Percentiles rank a stretch among this genome's conserved stretches.
Conservation (phyloP, 2,113 vertebrate genomes). For the Noturus placidus region DNA sequence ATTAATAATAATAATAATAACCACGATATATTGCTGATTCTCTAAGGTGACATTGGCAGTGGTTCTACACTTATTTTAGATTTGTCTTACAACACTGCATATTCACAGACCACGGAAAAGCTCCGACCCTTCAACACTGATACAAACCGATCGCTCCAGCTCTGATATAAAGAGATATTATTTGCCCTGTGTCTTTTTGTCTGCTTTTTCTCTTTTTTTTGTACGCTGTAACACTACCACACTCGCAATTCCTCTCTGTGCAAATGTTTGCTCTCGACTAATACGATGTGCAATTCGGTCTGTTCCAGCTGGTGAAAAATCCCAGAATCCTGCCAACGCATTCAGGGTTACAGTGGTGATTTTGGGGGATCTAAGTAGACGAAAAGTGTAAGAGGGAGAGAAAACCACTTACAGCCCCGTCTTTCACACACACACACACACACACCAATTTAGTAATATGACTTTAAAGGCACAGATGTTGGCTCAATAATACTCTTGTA, state of each 20-base stretch:
- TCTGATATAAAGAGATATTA: conserved; percentile 57
- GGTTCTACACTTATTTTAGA: neutral
- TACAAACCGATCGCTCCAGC: conserved; percentile 24
- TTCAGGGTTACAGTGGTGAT: conserved; percentile 52
- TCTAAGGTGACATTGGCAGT: conserved; percentile 85
- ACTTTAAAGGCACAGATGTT: conserved; percentile 29
- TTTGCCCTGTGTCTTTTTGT: conserved; percentile 64
- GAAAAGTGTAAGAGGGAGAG: conserved; percentile 59
- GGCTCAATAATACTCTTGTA: conserved; percentile 32
- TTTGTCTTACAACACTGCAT: neutral
- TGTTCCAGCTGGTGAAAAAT: conserved; percentile 60
- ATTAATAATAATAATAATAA: conserved; percentile 67
- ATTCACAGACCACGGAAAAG: neutral
- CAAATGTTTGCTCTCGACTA: conserved; percentile 72
- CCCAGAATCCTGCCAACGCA: conserved; percentile 56
- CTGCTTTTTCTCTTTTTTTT: conserved; percentile 47
- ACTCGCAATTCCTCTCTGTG: conserved; percentile 63
- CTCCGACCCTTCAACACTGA: conserved; percentile 28
- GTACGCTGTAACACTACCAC: conserved; percentile 53
- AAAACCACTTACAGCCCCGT: conserved; percentile 40
- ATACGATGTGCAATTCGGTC: conserved; percentile 61
- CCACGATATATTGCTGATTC: conserved; percentile 81
- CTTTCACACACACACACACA: conserved; percentile 43
- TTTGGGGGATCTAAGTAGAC: conserved; percentile 18
- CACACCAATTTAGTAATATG: conserved; percentile 53